phyloP scores from a whole-genome alignment of 35 echinoderm and acorn worm genomes.

The Lytechinus pictus region DNA sequence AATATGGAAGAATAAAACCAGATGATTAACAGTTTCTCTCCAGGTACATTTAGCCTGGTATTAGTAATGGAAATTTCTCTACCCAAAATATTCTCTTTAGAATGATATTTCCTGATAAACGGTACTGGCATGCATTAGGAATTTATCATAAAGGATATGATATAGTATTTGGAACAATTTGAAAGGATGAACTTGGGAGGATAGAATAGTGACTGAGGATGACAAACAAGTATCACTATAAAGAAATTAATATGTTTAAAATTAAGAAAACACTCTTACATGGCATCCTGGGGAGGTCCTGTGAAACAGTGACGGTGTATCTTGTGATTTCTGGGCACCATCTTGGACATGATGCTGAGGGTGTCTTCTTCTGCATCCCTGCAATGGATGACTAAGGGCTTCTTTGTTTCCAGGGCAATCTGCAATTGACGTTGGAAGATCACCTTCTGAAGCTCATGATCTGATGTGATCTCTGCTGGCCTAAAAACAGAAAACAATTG shows the following conservation, averaged over 20 bases:
- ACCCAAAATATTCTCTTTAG: no score
- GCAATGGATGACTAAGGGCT: conserved; percentile 89
- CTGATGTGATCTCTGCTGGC: conserved; percentile 54
- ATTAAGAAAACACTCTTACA: conserved; percentile 56
- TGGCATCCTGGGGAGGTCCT: conserved; percentile 87
- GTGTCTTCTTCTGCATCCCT: conserved; percentile 83
- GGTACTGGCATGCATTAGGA: no score
- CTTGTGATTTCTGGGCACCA: conserved; percentile 90
- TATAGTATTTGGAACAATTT: no score
- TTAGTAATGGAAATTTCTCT: no score
- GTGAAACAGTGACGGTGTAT: conserved; percentile 98
- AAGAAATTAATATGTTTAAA: not conserved
- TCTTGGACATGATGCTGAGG: conserved; percentile 65
- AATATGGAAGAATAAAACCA: no score
- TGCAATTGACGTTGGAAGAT: conserved; percentile 83
- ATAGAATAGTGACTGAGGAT: no score
- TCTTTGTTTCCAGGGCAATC: conserved; percentile 70
- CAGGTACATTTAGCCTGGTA: no score
- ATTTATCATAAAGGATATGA: no score
- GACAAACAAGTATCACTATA: no score
- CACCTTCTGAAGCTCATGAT: conserved; percentile 77
- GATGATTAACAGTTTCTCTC: no score
- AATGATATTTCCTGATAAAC: no score
- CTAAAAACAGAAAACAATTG: not conserved
- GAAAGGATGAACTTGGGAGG: no score